A percentile compares a stretch with the other conserved stretches of the same genome.
These are phyloP conservation scores for Lycocerus yunnanus DNA, from an alignment of 2,888 invertebrate genomes.

Conservation along the genomic window DNA sequence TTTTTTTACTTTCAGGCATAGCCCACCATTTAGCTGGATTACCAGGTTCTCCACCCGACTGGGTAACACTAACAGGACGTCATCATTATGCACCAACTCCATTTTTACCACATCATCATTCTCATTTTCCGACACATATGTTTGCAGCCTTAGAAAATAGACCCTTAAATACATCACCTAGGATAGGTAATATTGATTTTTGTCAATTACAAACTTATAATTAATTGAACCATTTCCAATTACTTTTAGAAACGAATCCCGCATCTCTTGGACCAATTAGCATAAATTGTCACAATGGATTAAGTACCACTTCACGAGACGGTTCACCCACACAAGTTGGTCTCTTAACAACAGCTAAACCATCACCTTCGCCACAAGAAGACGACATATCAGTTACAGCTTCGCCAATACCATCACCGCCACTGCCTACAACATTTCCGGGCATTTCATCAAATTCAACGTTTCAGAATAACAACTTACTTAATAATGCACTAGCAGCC, in stretches of 20 bases:
- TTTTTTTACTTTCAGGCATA: conserved; percentile 62
- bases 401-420: conserved; percentile 64
- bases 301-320: conserved; percentile 74
- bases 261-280: conserved; percentile 55
- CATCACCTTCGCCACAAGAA: conserved; percentile 62
- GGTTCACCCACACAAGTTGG: conserved; percentile 60
- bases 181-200: conserved; percentile 58
- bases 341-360: conserved; percentile 56
- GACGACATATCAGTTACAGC: conserved; percentile 70
- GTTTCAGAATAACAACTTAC: conserved; percentile 53
- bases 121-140: conserved; percentile 56
- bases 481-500: conserved; percentile 67
- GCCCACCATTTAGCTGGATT: conserved; percentile 76
- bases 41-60: conserved; percentile 71
- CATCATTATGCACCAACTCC: conserved; percentile 60
- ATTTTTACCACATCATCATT: conserved; percentile 62
- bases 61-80: conserved; percentile 55
- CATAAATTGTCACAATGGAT: conserved; percentile 61
- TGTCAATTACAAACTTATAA: not conserved
- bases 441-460: conserved; percentile 51
- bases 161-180: conserved; percentile 59
- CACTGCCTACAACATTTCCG: conserved; percentile 52
- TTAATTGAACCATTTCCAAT: not conserved
- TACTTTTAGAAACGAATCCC: conserved; percentile 50
- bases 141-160: conserved; percentile 57